phyloP scores from a whole-genome alignment of 2,113 vertebrate species.

The Ochotona curzoniae region DNA sequence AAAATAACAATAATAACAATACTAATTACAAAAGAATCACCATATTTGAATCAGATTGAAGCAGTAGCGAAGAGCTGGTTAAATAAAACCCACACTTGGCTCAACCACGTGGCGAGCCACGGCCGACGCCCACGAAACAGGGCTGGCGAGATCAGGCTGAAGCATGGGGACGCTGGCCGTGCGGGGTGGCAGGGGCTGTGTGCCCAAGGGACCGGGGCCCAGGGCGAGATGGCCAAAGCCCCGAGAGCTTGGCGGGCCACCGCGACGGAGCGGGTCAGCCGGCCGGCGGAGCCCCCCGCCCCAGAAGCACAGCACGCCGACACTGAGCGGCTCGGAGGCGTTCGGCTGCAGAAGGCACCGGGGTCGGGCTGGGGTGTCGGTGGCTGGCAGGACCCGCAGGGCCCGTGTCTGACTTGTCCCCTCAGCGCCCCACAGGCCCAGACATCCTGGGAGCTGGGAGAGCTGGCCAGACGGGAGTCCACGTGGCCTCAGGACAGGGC shows the following conservation, averaged over 20 bases:
- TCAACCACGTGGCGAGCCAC: no score
- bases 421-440: accelerated
- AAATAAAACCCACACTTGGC: conserved; percentile 25
- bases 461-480: no score
- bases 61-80: conserved; percentile 45
- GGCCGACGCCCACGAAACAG: neutral
- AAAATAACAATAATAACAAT: conserved; percentile 57
- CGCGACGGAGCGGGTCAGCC: no score
- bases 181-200: conserved; percentile 23
- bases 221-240: no score
- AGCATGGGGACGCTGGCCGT: conserved; percentile 51
- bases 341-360: conserved; percentile 2
- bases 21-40: conserved; percentile 57
- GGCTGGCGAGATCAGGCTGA: accelerated
- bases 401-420: accelerated
- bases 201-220: neutral
- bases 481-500: no score
- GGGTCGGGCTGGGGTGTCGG: accelerated
- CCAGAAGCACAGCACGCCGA: no score
- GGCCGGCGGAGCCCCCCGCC: no score
- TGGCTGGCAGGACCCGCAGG: neutral
- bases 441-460: conserved; percentile 42
- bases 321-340: accelerated
- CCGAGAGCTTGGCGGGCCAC: no score
- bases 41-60: conserved; percentile 65